A percentile compares a stretch with the other conserved stretches of the same genome.
Evolutionary conservation across 2,797 vertebrate genomes (phyloP).

Genomic region (Huso huso): DNA sequence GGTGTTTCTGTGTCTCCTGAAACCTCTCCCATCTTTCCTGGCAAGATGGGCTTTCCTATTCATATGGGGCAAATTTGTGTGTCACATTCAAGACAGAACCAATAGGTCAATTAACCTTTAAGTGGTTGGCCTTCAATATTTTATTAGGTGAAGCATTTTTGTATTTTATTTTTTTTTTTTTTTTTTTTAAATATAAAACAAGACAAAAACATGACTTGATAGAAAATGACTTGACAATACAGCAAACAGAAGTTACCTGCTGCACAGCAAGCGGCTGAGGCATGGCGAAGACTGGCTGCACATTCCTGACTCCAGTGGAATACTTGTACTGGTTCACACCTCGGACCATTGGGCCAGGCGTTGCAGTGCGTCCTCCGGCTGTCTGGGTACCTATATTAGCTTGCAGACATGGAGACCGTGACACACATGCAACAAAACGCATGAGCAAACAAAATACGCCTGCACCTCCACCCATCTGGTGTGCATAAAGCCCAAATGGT

Average conservation of each 20-base stretch:
- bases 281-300: conserved; percentile 54
- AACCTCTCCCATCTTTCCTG: neutral
- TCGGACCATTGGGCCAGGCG: conserved; percentile 41
- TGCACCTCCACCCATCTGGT: neutral
- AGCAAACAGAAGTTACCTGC: conserved; percentile 48
- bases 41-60: neutral
- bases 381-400: conserved; percentile 93
- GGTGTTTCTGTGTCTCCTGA: neutral
- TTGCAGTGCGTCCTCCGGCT: conserved; percentile 52
- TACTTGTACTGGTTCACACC: conserved; percentile 71
- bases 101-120: too few relatives aligned
- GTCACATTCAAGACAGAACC: too few relatives aligned
- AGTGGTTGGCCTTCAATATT: too few relatives aligned
- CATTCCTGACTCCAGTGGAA: conserved; percentile 59
- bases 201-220: neutral
- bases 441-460: neutral
- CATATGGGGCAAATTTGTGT: too few relatives aligned
- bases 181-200: neutral
- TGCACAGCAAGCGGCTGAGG: conserved; percentile 41
- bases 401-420: conserved; percentile 29
- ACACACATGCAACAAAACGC: neutral
- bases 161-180: too few relatives aligned
- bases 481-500: neutral
- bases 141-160: too few relatives aligned
- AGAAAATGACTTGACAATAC: neutral